These are phyloP conservation scores for Onthophagus sagittarius DNA, from an alignment of 2,888 invertebrate genomes.

Conservation along the genomic window DNA sequence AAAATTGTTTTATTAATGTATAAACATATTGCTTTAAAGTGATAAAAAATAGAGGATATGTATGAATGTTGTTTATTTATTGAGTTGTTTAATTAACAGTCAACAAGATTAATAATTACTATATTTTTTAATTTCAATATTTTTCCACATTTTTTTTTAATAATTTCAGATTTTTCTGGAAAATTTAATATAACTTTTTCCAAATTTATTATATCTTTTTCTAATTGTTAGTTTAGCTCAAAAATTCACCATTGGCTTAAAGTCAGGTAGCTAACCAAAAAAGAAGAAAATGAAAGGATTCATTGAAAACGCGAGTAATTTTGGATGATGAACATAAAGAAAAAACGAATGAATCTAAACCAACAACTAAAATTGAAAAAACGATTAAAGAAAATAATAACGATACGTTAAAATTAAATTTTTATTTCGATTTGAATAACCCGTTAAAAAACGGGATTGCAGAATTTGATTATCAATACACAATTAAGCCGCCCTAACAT, in stretches of 20 bases:
- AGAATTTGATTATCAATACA: constrained; percentile 21
- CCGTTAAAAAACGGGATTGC: constrained; percentile 15
- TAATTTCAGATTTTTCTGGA: background rate
- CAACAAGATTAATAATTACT: too few species aligned
- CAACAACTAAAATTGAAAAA: background rate
- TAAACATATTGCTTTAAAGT: too few species aligned
- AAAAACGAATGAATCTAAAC: constrained; percentile 2
- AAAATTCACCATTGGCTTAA: background rate
- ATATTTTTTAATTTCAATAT: too few species aligned
- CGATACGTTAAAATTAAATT: constrained; percentile 15
- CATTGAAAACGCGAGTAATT: background rate
- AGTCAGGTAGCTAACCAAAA: background rate
- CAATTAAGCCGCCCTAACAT: too few species aligned
- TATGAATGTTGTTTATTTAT: too few species aligned
- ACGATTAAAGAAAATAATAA: background rate
- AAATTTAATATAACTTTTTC: too few species aligned
- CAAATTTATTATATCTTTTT: too few species aligned
- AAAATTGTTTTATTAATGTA: too few species aligned
- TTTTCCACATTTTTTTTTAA: background rate
- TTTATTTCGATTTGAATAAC: constrained; percentile 13
- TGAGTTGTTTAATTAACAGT: too few species aligned
- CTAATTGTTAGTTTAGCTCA: background rate
- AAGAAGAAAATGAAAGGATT: constrained; percentile 1
- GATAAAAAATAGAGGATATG: too few species aligned
- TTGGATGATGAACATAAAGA: background rate